A percentile compares a stretch with the other conserved stretches of the same genome.
Conservation (phyloP, 2,113 vertebrate genomes). For the Dromaius novaehollandiae region DNA sequence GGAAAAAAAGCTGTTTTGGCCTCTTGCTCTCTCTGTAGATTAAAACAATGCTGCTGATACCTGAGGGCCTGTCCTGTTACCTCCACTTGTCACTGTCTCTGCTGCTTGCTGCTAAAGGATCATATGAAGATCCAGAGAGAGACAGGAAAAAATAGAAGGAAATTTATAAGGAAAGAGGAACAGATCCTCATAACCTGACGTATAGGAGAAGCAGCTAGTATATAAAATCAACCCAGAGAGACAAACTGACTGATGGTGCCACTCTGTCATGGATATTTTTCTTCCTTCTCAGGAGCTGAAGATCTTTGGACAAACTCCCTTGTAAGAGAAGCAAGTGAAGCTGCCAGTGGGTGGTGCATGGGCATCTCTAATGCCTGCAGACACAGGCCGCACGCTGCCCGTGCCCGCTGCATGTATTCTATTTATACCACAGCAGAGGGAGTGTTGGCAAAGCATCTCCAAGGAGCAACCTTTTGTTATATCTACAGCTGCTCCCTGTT, state of each 20-base stretch:
- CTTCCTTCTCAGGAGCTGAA: not conserved
- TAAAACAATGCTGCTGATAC: not conserved
- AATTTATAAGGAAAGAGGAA: not conserved
- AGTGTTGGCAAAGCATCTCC: conserved; percentile 61
- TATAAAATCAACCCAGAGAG: not conserved
- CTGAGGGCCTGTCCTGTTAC: not conserved
- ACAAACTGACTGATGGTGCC: not conserved
- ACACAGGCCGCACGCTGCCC: not conserved
- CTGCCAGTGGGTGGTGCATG: conserved; percentile 68
- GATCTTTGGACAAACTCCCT: conserved; percentile 9
- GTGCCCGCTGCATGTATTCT: conserved; percentile 65
- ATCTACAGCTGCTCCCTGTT: conserved; percentile 17
- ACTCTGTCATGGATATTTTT: not conserved
- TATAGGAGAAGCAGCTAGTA: not conserved
- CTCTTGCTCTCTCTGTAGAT: not conserved
- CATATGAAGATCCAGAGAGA: not conserved
- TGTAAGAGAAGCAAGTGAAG: conserved; percentile 45
- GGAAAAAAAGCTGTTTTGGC: not conserved
- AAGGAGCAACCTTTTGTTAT: conserved; percentile 53
- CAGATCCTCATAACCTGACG: not conserved
- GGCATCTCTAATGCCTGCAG: conserved; percentile 64
- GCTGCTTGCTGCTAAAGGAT: not conserved
- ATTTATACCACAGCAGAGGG: conserved; percentile 70
- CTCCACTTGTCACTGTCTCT: not conserved
- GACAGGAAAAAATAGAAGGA: not conserved